Base-by-base conservation (phyloP, 2,888 invertebrate species). In the Tricholauxania praeusta region DNA sequence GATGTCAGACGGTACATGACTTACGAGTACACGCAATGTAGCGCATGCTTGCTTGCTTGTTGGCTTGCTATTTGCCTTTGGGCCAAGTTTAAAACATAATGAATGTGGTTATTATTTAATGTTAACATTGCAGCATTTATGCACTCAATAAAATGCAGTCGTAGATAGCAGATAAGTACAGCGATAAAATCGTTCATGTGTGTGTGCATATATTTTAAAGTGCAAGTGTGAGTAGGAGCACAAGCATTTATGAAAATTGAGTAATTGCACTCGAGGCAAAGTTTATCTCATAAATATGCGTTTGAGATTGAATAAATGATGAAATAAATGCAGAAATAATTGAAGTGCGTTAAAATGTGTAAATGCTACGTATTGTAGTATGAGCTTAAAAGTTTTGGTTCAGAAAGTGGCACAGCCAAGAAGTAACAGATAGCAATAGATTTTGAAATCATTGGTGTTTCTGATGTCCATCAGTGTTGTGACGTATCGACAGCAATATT, bases 191-290 rank as follows among this genome's bases (percentile, higher is more conserved):
- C 66, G 68, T 32, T 12, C 19, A 17, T 49, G 32, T 69, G 47
- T 60, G 19, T 22, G 47, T 65, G 52, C 28, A 22, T 65, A 62
- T 67, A 47, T 72, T 53, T 51, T 49, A 49, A 59, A 52, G 59
- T 55, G 48, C n/a, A 48, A 49, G 64, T 19, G 47, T n/a, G 62
- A 57, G 57, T 28, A n/a, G 10, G 22, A 17, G 52, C 59, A 74
- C 77, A 75, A 68, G 74, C 28, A 73, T 77, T 79, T 80, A 82
- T 80, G 78, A 83, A 39, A 84, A 83, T 82, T 84, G 84, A 84
- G 85, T 85, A 84, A 84, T 85, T 83, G 81, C 84, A 82, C 84
- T 84, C 80, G 83, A 84, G 85, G 85, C 84, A 84, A 84, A 39
- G 85, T 85, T 84, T 84, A 83, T 82, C 83, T 83, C 85, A 85